Percentiles rank a stretch among this genome's conserved stretches.
These are phyloP conservation scores for Vandiemenella viatica DNA, from an alignment of 2,888 invertebrate genomes.

Conservation along the genomic window DNA sequence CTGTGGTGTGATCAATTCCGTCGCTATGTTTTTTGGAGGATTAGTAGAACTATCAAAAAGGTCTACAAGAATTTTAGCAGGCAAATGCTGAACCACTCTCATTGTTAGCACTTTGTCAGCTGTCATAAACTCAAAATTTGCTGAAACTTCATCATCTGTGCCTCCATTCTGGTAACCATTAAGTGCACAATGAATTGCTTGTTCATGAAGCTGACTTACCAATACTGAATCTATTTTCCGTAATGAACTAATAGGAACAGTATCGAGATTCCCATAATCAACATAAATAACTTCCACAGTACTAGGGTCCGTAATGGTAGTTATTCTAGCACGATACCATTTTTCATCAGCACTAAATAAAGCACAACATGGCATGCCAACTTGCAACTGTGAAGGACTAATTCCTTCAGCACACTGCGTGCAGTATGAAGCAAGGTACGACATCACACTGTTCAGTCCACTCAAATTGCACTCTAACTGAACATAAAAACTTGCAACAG, in stretches of 20 bases:
- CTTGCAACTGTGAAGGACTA: conserved; percentile 30
- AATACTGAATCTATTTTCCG: conserved; percentile 48
- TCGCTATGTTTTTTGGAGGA: neutral
- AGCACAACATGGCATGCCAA: conserved; percentile 59
- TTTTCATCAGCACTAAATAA: conserved; percentile 62
- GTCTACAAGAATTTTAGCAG: neutral
- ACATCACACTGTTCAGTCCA: conserved; percentile 49
- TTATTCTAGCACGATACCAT: conserved; percentile 82
- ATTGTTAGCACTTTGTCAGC: neutral
- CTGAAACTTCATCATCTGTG: conserved; percentile 7
- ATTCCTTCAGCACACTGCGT: conserved; percentile 30
- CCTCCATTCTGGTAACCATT: conserved; percentile 38
- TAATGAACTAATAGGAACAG: conserved; percentile 42
- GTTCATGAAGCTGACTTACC: conserved; percentile 45
- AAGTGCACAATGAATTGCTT: conserved; percentile 64
- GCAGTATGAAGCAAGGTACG: conserved; percentile 44
- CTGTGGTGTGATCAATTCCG: neutral
- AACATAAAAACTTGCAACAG: conserved; percentile 57
- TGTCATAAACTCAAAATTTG: neutral
- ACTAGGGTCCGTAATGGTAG: conserved; percentile 32
- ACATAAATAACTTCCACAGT: conserved; percentile 65
- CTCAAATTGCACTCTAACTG: conserved; percentile 47
- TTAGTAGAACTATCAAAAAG: neutral
- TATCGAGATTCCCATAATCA: conserved; percentile 90
- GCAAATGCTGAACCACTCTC: neutral